Evolutionary conservation across 2,888 invertebrate species (phyloP).

Genomic region (Ceriagrion tenellum): DNA sequence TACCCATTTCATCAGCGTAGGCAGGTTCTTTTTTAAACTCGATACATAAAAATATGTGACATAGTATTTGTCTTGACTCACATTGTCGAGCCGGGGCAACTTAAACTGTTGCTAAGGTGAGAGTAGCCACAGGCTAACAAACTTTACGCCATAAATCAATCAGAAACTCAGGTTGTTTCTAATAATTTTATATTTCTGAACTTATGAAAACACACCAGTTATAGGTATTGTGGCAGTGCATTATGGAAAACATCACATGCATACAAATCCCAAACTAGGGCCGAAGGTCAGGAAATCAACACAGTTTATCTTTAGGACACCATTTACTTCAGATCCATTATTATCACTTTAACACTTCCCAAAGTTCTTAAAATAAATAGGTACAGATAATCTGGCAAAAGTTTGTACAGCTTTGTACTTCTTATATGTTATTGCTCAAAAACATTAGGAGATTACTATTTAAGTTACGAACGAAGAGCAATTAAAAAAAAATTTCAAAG

Average conservation of each 20-base stretch:
- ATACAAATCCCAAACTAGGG: neutral
- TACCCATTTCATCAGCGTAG: too few relatives aligned
- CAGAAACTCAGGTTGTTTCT: neutral
- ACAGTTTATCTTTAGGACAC: neutral
- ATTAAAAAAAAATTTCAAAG: neutral
- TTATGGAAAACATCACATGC: neutral
- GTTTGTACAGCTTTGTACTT: slow-evolving; percentile 12
- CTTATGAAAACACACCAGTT: slow-evolving; percentile 26
- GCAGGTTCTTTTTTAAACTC: too few relatives aligned
- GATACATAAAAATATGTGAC: too few relatives aligned
- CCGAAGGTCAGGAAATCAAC: neutral
- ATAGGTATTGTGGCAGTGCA: neutral
- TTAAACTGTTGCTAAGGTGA: too few relatives aligned
- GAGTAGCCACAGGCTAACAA: too few relatives aligned
- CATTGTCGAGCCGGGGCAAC: too few relatives aligned
- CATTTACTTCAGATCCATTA: neutral
- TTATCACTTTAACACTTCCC: neutral
- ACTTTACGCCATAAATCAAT: neutral
- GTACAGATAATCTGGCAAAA: neutral
- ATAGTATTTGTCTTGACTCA: too few relatives aligned
- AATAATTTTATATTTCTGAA: neutral
- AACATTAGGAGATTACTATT: neutral
- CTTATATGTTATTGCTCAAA: neutral
- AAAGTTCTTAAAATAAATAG: neutral
- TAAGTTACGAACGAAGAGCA: neutral